Base-by-base conservation (phyloP, 2,113 vertebrate genomes). In the Thamnaconus septentrionalis region DNA sequence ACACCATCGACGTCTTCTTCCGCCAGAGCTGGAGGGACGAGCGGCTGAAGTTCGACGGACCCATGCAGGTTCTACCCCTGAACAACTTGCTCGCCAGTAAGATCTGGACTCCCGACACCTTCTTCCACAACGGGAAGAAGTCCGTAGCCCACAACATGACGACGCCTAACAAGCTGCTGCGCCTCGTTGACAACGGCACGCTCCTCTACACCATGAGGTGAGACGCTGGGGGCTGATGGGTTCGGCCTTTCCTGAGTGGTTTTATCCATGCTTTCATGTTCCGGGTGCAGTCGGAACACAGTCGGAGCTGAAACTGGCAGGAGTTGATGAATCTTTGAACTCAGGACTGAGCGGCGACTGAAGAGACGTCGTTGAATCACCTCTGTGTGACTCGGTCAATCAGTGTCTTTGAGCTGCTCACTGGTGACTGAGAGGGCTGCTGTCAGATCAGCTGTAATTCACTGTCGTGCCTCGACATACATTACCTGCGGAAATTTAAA, bases 61-160 rank as follows among this genome's bases (percentile, higher is more conserved):
- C 93, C 5, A 94, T 94, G 93, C 89, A 90, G 54, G 88, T 94
- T 45, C 74, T 94, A 11, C 92, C 92, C 1, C 90, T 94, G 18
- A 94, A 94, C 85, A 94, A 94, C 83, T 91, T 94, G 40, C 80
- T 94, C 63, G 93, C 92, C 73, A 93, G 92, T 76, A 93, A 93
- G 69, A 93, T 94, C 75, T 94, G 93, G 93, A 94, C 93, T n/a
- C 93, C 93, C 1, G 93, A 94, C 56, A 94, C 93, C 4, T 94
- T 94, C 69, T 94, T 94, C 70, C 92, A 94, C 85, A 94, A 94
- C 3, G 92, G 93, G 5, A 94, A 94, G 85, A 94, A 94, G 70
- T 94, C 93, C 0, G 92, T 94, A 63, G 93, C 93, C 41, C 93
- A 94, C 85, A 94, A 94, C 77, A 94, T 94, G 92, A 94, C 93